phyloP scores from a whole-genome alignment of 2,888 invertebrate genomes.

The Sceliomorpha sp. region DNA sequence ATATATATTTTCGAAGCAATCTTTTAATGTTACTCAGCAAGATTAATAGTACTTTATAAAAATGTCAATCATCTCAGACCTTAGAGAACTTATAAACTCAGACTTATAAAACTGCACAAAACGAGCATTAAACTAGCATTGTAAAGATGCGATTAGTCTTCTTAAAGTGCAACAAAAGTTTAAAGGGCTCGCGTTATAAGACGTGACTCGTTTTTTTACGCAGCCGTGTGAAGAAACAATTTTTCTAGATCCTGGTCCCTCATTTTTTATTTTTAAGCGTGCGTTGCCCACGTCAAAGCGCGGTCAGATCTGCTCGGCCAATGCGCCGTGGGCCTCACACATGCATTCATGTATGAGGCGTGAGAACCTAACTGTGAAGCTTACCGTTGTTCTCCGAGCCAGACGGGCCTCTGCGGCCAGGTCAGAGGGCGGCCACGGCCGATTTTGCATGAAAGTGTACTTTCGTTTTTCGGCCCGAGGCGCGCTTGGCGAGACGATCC shows the following conservation, averaged over 20 bases:
- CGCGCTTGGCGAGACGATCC: slow-evolving; percentile 11
- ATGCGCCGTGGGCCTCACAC: slow-evolving; percentile 29
- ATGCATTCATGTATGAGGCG: slow-evolving; percentile 72
- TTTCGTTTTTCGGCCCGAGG: slow-evolving; percentile 38
- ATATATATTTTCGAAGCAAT: too few relatives aligned
- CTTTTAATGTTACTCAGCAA: too few relatives aligned
- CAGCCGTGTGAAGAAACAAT: slow-evolving; percentile 16
- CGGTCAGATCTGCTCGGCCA: slow-evolving; percentile 3
- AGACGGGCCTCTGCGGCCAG: slow-evolving; percentile 62
- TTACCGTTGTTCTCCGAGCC: slow-evolving; percentile 54
- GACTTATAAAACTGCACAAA: too few relatives aligned
- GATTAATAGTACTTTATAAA: too few relatives aligned
- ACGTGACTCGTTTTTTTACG: slow-evolving; percentile 25
- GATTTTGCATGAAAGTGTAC: slow-evolving; percentile 68
- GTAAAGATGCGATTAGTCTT: neutral
- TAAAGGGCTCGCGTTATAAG: too few relatives aligned
- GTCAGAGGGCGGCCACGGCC: slow-evolving; percentile 71
- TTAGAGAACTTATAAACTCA: too few relatives aligned
- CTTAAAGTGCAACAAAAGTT: slow-evolving; percentile 10
- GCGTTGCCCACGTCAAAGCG: slow-evolving; percentile 31
- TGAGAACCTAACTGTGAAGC: slow-evolving; percentile 78
- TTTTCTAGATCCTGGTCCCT: slow-evolving; percentile 22
- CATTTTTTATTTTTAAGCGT: slow-evolving; percentile 25
- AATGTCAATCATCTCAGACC: too few relatives aligned
- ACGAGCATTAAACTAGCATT: too few relatives aligned